Evolutionary conservation across 2,797 vertebrate species (phyloP), one percentile per base, ranked within the genome.

Genomic region (Paguma larvata): DNA sequence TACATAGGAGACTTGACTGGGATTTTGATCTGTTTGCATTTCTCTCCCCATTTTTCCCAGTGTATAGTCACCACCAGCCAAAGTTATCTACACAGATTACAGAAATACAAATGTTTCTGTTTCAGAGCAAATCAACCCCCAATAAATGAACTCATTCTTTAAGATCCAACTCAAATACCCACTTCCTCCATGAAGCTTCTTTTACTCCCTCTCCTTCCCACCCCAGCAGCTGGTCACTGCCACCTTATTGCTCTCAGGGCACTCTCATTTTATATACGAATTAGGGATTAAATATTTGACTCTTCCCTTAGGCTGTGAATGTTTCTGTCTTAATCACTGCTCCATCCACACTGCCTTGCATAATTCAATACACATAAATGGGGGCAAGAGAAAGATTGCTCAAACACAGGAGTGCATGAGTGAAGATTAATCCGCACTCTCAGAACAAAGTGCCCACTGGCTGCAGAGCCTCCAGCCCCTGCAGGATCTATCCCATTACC

Each of bases 11-110:
- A 56, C 15, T 73, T 92, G 63, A 85, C 77, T 32, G 56, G 14
- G 30, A 11, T 41, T 89, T 72, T 79, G 19, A 25, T 1, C 63
- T 92, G 79, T 80, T 75, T 77, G 9, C 25, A 34, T 72, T 92
- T 86, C 70, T 53, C 48, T 23, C 41, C 59, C 41, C 53, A 38
- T 86, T 95, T 97, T 91, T 68, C 68, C 84, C 67, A 85, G 14
- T 32, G 78, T 7, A 53, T 3, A 92, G 21, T 13, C 65, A 94
- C 4, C 41, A 46, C 27, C 8, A 75, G 63, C 32, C 23, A 59
- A 83, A 30, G 30, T 77, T 41, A 73, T 30, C 78, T 75, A 75
- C 3, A 85, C 14, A 18, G 48, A 87, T 79, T 41, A 89, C 6
- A 89, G 5, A 77, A 85, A 90, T 6, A 68, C 41, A 46, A 87